Conservation (phyloP, 2,888 invertebrate species). For the Metallyticus violacea region DNA sequence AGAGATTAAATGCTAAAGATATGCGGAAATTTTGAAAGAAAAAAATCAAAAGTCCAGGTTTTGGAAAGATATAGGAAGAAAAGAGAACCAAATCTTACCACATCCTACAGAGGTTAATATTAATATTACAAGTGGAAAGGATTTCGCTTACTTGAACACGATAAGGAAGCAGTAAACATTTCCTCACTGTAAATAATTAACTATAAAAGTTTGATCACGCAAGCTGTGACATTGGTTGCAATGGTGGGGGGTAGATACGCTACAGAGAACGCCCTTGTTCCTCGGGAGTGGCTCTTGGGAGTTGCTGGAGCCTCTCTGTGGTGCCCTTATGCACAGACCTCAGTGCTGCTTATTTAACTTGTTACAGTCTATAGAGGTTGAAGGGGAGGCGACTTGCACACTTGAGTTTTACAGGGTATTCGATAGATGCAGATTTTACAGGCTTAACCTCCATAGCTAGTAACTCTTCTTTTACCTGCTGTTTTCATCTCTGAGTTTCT, state of each 20-base stretch:
- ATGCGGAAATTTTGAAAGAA: no score
- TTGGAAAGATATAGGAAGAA: no score
- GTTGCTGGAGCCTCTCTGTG: neutral
- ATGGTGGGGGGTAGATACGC: no score
- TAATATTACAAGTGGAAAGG: neutral
- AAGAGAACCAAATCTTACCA: no score
- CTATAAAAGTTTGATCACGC: neutral
- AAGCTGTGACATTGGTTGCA: no score
- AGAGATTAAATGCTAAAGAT: no score
- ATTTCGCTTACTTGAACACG: neutral
- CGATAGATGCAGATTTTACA: neutral
- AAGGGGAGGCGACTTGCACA: neutral
- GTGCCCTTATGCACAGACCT: neutral
- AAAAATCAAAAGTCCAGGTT: no score
- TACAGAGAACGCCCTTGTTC: neutral
- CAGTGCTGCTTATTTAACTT: neutral
- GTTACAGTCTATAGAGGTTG: neutral
- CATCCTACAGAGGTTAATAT: no score
- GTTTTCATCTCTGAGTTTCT: no score
- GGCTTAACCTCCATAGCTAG: neutral
- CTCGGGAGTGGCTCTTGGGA: neutral
- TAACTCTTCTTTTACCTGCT: neutral
- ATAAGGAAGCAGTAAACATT: no score
- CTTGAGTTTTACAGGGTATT: neutral
- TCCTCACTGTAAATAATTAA: neutral